Evolutionary conservation across 2,888 invertebrate species (phyloP).

Genomic region (Sinodicranocentrus sp.): DNA sequence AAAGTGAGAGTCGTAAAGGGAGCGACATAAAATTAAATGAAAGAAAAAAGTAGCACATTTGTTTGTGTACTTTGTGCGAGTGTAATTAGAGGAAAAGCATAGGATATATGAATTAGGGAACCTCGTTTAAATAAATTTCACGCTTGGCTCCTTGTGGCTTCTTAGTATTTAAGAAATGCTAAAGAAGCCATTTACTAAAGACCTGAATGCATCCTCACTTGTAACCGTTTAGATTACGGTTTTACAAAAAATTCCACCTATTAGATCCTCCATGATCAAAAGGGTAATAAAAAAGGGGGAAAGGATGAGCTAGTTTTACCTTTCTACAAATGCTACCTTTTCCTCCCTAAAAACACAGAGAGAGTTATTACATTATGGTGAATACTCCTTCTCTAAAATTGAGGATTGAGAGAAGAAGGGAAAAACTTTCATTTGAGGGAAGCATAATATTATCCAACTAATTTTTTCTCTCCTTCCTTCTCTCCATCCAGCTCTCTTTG

Average conservation of each 20-base stretch:
- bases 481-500: too few species aligned
- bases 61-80: not conserved
- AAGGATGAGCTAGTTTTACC: conserved; percentile 23
- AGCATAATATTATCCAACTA: too few species aligned
- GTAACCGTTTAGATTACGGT: conserved; percentile 18
- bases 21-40: too few species aligned
- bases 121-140: conserved; percentile 7
- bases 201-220: conserved; percentile 6
- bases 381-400: too few species aligned
- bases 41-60: not conserved
- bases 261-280: not conserved
- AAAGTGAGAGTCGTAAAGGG: too few species aligned
- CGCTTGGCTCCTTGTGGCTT: conserved; percentile 18
- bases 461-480: too few species aligned
- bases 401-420: too few species aligned
- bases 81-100: conserved; percentile 15
- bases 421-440: too few species aligned
- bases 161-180: conserved; percentile 7
- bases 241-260: not conserved
- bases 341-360: not conserved
- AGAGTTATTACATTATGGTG: too few species aligned
- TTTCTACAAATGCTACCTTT: not conserved
- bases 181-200: not conserved
- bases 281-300: conserved; percentile 28
- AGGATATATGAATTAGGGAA: not conserved